Evolutionary conservation across 2,797 vertebrate genomes (phyloP), one percentile per base, ranked within the genome.

Genomic region (Tolypeutes matacus): DNA sequence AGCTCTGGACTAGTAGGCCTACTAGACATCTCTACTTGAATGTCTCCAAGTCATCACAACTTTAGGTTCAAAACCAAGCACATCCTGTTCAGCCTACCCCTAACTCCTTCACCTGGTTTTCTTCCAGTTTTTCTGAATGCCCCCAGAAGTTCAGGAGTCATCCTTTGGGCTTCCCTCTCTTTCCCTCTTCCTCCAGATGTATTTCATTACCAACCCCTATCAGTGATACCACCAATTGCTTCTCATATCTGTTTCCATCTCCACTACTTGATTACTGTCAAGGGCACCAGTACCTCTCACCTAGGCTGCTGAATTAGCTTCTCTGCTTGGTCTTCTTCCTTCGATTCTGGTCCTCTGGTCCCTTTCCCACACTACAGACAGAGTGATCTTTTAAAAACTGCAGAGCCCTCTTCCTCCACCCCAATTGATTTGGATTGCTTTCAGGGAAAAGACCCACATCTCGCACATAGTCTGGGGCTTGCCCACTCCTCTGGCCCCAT

Each of bases 231-330:
- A 60, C 25, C 36, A 39, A 39, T 39, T 39, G 39, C 39, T 39
- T 87, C 72, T 84, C 72, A 65, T 7, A 25, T 60, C 36, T 65
- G 46, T 69, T 20, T 75, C 25, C 31, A 42, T 56, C 91, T 81
- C 36, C 8, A 21, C 14, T 8, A 5, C 21, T 14, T 4, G 1
- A 34, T 0, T 39, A 6, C 29, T 8, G 51, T 11, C 5, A 17
- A 15, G 20, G 29, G 23, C 64, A 34, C 39, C 62, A 8, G 4
- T 20, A 31, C 39, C 8, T 51, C 73, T 85, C 29, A 1, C 46
- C 29, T 5, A 67, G 34, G 27, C 29, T 39, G 23, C 34, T 25
- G 15, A 13, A 2, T 49, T 64, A 42, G 25, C 20, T 0, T 14
- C 60, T 70, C 39, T 34, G 39, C 51, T 73, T 23, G 76, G 39